Base-by-base conservation (phyloP, 1,140 invertebrate genomes). In the Rhopalosiphum padi region DNA sequence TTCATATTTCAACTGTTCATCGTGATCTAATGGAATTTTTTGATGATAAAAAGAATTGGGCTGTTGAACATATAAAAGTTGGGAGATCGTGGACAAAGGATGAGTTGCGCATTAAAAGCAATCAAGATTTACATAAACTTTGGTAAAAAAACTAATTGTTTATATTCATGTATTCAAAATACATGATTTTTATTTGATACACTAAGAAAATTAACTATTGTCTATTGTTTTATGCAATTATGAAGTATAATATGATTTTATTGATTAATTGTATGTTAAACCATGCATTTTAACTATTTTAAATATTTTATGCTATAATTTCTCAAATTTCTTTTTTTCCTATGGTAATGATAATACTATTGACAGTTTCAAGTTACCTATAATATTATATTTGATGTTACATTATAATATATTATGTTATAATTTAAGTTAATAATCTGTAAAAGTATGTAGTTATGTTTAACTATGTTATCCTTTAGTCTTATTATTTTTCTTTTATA, bases 91-190 rank as follows among this genome's bases (percentile, higher is more conserved):
- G 99, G 99, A 97, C 95, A 94, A 95, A 96, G 85, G 98, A 99
- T 94, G 99, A 99, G 95, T 95, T 99, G 48, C 96, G 99, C 95
- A 96, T 99, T 55, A 99, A 99, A 96, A 99, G 98, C 90, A 99
- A 99, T 95, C 96, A 97, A 89, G 99, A 99, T 96, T 96, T 99
- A 86, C 99, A 99, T 95, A 99, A 99, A 96, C 96, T 99, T 93
- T 99, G 99, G 99, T 99, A 95, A 95, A 53, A 23, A 88, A 51
- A 86, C 85, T 23, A 18, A n/a, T 77, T 77, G 6, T n/a, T 18
- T 18, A 60, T 18, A 77, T 21, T 5, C 18, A 77, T 77, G 11
- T 68, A 68, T 15, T 15, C 11, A 60, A 30, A 60, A 60, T 55
- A 9, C 9, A 60, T n/a, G 30, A 68, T 68, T 68, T 68, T n/a